These are phyloP conservation scores for Encarsia formosa DNA, from an alignment of 2,888 invertebrate species.

Conservation along the genomic window DNA sequence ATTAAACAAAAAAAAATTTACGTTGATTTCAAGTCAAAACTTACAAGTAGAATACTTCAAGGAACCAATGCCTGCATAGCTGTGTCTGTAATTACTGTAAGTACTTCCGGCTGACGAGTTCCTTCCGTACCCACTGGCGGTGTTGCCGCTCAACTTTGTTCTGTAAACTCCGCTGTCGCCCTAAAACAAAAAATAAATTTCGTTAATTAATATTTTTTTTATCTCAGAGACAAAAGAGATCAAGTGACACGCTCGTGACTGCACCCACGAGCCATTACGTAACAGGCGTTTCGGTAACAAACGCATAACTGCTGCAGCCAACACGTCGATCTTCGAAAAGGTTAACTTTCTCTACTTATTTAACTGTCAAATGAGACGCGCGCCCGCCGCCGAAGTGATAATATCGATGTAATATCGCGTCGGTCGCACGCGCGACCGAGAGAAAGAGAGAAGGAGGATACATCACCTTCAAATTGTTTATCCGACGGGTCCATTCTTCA, in stretches of 20 bases:
- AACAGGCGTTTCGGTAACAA: no score
- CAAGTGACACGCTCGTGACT: no score
- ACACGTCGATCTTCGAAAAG: no score
- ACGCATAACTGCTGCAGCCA: no score
- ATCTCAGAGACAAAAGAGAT: no score
- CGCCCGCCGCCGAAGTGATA: constrained; percentile 3
- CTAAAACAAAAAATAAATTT: constrained; percentile 36
- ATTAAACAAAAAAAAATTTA: not conserved
- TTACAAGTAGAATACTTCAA: no score
- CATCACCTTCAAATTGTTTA: constrained; percentile 25
- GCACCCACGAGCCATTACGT: no score
- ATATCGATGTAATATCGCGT: constrained; percentile 3
- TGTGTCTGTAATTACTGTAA: constrained; percentile 42
- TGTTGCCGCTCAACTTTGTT: constrained; percentile 26
- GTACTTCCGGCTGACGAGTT: constrained; percentile 36
- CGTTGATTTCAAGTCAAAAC: not conserved
- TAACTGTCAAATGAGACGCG: not conserved
- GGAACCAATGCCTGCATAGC: constrained; percentile 36
- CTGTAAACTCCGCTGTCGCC: constrained; percentile 41
- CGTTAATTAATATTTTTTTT: not conserved
- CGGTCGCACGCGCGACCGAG: not conserved
- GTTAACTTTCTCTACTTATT: no score
- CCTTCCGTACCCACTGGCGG: constrained; percentile 35
- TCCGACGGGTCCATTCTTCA: constrained; percentile 26
- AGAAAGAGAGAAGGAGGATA: constrained; percentile 12